A percentile compares a stretch with the other conserved stretches of the same genome.
These are phyloP conservation scores for Drosophila bifasciata DNA, from an alignment of 1,140 invertebrate species.

Conservation along the genomic window DNA sequence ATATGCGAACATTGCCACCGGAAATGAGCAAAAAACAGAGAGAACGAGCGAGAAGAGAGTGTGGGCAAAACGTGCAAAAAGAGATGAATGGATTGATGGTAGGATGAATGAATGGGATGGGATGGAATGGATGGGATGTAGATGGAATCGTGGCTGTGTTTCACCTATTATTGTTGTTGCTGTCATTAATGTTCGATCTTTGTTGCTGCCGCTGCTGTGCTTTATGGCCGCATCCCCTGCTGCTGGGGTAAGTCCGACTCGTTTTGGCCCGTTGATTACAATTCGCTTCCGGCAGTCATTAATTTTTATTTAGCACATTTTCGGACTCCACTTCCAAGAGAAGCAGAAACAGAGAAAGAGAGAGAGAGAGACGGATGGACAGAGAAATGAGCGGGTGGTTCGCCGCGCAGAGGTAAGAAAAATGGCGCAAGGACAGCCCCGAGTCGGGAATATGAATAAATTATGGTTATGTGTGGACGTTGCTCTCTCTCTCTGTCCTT, in stretches of 20 bases:
- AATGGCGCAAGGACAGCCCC: slow-evolving; percentile 51
- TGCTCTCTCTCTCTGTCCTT: background rate
- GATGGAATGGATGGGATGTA: slow-evolving; percentile 17
- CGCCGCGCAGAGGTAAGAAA: slow-evolving; percentile 56
- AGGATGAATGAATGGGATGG: slow-evolving; percentile 17
- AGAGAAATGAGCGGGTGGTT: slow-evolving; percentile 27
- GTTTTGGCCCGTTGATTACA: slow-evolving; percentile 67
- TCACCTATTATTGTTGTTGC: slow-evolving; percentile 33
- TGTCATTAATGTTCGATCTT: slow-evolving; percentile 46
- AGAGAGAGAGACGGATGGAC: slow-evolving; percentile 2
- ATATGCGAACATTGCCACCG: slow-evolving; percentile 35
- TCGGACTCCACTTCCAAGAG: slow-evolving; percentile 17
- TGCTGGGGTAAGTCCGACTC: slow-evolving; percentile 10
- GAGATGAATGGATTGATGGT: slow-evolving; percentile 28
- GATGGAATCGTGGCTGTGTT: slow-evolving; percentile 26
- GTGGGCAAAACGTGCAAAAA: slow-evolving; percentile 1
- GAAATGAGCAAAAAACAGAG: slow-evolving; percentile 52
- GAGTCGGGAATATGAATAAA: slow-evolving; percentile 68
- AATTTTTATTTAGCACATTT: slow-evolving; percentile 80
- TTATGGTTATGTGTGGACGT: slow-evolving; percentile 54
- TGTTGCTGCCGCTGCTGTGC: slow-evolving; percentile 28
- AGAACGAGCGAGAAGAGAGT: no score
- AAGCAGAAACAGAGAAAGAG: slow-evolving; percentile 6
- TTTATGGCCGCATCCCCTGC: slow-evolving; percentile 47
- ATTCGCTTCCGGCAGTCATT: slow-evolving; percentile 76